These are phyloP conservation scores for Nephrotoma appendiculata DNA, from an alignment of 2,888 invertebrate species.

Conservation along the genomic window DNA sequence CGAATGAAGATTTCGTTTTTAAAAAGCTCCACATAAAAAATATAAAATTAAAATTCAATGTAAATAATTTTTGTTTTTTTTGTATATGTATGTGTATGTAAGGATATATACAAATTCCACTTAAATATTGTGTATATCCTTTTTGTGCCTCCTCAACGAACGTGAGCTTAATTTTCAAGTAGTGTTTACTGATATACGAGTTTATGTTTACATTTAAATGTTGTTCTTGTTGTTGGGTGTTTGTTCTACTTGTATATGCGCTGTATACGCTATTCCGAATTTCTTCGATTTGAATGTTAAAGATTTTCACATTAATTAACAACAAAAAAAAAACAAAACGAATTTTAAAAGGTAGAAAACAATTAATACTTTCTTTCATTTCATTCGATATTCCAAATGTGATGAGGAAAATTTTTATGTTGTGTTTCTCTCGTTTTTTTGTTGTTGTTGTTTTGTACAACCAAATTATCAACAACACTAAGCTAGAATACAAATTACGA, in stretches of 20 bases:
- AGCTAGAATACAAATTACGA: background rate
- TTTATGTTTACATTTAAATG: no score
- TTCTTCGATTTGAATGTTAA: background rate
- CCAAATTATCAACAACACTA: background rate
- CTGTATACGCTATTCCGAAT: background rate
- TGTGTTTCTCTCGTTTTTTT: no score
- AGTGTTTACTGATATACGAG: background rate
- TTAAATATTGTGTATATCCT: background rate
- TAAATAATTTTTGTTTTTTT: background rate
- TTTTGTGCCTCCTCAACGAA: background rate
- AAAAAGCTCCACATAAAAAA: background rate
- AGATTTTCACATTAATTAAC: background rate
- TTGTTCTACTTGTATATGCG: no score
- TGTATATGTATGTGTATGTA: background rate
- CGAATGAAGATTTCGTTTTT: background rate
- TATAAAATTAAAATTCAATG: background rate
- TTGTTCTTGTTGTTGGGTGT: no score
- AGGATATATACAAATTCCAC: background rate
- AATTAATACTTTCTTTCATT: background rate
- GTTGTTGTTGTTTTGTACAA: background rate
- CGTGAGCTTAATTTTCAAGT: background rate
- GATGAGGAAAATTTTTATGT: background rate
- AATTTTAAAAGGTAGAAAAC: background rate
- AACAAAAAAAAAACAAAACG: background rate
- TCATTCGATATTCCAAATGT: background rate